phyloP scores from a whole-genome alignment of 2,888 invertebrate genomes.

The Machimus rusticus region DNA sequence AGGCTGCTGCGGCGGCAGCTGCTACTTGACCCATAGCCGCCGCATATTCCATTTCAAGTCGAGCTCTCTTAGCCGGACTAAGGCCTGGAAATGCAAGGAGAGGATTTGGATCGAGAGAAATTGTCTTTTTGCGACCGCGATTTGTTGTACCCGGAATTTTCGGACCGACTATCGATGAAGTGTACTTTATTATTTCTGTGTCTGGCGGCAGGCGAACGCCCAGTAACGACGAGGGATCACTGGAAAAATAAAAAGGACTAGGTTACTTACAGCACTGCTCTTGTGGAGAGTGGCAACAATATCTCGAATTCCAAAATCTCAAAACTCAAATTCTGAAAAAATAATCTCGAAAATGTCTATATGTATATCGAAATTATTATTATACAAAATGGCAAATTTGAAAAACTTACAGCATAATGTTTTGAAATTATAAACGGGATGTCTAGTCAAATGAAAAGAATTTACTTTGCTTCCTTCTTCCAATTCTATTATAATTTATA shows the following conservation, averaged over 20 bases:
- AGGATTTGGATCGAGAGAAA: slow-evolving; percentile 77
- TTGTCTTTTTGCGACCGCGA: slow-evolving; percentile 86
- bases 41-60: slow-evolving; percentile 63
- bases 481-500: no score
- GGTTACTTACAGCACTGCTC: neutral
- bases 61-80: slow-evolving; percentile 63
- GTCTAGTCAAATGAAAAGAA: no score
- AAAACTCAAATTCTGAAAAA: neutral
- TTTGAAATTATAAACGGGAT: no score
- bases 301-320: slow-evolving; percentile 20
- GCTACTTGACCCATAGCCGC: slow-evolving; percentile 61
- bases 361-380: neutral
- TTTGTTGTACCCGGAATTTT: slow-evolving; percentile 86
- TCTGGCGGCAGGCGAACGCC: slow-evolving; percentile 87
- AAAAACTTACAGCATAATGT: neutral
- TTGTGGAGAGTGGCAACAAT: neutral
- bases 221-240: slow-evolving; percentile 82
- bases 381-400: neutral
- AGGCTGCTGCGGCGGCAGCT: slow-evolving; percentile 51
- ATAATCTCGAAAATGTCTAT: neutral
- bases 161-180: slow-evolving; percentile 85
- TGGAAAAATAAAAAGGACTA: slow-evolving; percentile 56
- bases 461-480: no score
- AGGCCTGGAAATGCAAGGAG: slow-evolving; percentile 66
- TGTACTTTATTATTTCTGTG: slow-evolving; percentile 90